Conservation (phyloP, 2,113 vertebrate species). For the Otus sunia region DNA sequence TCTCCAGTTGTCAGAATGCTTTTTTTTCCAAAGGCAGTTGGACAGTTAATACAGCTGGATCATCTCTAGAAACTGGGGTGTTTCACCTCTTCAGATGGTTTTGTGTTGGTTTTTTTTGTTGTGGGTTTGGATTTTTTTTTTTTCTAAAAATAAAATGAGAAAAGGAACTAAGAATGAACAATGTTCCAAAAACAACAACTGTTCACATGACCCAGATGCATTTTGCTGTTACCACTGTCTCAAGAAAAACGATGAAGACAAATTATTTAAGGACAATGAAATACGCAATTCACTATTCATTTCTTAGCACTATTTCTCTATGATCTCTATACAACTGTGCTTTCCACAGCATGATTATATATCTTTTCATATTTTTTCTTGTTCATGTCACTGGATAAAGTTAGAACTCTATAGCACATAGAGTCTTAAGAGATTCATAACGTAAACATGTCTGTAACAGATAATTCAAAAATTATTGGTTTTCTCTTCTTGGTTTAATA, state of each 20-base stretch:
- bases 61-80: not conserved
- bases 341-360: not conserved
- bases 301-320: not conserved
- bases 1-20: constrained; percentile 3
- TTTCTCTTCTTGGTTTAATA: constrained; percentile 16
- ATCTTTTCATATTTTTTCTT: not conserved
- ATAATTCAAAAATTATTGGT: constrained; percentile 35
- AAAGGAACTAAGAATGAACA: not conserved
- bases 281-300: not conserved
- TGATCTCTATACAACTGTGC: not conserved
- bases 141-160: not conserved
- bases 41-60: constrained; percentile 3
- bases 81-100: constrained; percentile 16
- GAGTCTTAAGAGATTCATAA: not conserved
- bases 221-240: not conserved
- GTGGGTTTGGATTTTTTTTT: not conserved
- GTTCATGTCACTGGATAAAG: not conserved
- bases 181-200: not conserved
- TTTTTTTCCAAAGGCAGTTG: constrained; percentile 1
- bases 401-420: not conserved
- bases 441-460: not conserved
- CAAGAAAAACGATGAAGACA: not conserved
- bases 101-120: not conserved
- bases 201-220: not conserved
- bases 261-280: not conserved